Evolutionary conservation across 2,113 vertebrate genomes (phyloP), one percentile per base, ranked within the genome.

Genomic region (Eclectus roratus): DNA sequence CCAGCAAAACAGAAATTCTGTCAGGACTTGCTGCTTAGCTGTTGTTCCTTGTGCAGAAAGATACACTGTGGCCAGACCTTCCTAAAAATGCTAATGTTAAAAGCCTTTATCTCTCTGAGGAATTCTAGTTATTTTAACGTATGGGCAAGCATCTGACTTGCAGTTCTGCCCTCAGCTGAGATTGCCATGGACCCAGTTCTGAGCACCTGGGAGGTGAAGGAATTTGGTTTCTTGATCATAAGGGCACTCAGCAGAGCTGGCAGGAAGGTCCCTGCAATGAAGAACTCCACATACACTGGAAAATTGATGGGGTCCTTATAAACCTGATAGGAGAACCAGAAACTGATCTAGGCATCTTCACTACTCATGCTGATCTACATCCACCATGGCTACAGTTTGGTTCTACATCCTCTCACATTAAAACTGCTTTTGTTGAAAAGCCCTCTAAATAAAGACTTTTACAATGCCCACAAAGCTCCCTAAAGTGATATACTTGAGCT

Each of bases 71-170:
- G 18, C 11, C 81, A 94, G 83, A 85, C 13, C 47, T 71, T 83
- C 46, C 20, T 63, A 39, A 69, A 93, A 93, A 81, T 43, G 23
- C 13, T 63, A 14, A 74, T 29, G 31, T 52, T 80, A 39, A 68
- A 89, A 80, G 47, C 19, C 68, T 86, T 89, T 65, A 50, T 88
- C 43, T 79, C 60, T 88, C 76, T 53, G 12, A 95, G 63, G 73
- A 95, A 89, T 95, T 95, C 46, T 74, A 82, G 41, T 81, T 89
- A 85, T 85, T 94, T 93, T 86, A 76, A 84, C 20, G 50, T 3
- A 55, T 16, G 4, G 49, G 10, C 23, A 88, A 92, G 76, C 21
- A 83, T 33, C 33, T 49, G 64, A 92, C n/a, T 74, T 19, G 37
- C 9, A 50, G 76, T 46, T 53, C 47, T 58, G 63, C 24, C 12